Percentiles rank a stretch among this genome's conserved stretches.
phyloP scores from a whole-genome alignment of 2,888 invertebrate genomes.

The Dryomyza anilis region DNA sequence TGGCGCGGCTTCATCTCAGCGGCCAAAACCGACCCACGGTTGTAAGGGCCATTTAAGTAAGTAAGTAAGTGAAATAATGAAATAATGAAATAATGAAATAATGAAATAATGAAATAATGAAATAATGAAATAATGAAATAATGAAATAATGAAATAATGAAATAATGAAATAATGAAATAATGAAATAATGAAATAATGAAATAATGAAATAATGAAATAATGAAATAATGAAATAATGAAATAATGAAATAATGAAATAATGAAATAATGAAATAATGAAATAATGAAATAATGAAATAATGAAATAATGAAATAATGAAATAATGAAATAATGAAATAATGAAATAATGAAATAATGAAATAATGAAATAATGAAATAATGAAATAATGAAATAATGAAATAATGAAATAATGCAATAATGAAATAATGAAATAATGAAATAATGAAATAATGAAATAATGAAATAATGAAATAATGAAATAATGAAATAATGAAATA shows the following conservation, averaged over 20 bases:
- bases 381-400: background rate
- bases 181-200: background rate
- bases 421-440: background rate
- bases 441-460: background rate
- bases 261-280: background rate
- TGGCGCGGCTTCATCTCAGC: too few relatives aligned
- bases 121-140: background rate
- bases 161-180: background rate
- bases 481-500: background rate
- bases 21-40: too few relatives aligned
- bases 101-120: background rate
- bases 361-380: background rate
- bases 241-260: background rate
- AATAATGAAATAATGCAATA: background rate
- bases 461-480: background rate
- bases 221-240: background rate
- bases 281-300: background rate
- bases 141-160: background rate
- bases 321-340: background rate
- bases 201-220: background rate
- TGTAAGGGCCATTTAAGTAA: too few relatives aligned
- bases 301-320: background rate
- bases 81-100: background rate
- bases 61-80: background rate
- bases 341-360: background rate